phyloP scores from a whole-genome alignment of 2,113 vertebrate species.

The Grammomys surdaster region DNA sequence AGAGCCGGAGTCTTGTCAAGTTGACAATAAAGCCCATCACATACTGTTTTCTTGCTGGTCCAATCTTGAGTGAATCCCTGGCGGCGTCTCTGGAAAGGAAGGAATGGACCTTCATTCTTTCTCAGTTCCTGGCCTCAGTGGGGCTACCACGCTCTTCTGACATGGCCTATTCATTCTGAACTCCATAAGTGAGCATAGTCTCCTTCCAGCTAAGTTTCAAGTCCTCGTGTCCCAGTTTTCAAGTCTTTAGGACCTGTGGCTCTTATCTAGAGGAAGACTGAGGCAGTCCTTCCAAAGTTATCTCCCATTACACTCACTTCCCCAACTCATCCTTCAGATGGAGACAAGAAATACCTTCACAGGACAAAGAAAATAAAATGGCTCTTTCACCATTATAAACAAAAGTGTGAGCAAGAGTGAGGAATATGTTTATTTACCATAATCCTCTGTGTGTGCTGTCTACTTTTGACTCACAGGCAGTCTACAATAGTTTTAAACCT shows the following conservation, averaged over 20 bases:
- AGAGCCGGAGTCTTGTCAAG: not conserved
- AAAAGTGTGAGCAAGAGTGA: not conserved
- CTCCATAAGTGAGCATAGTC: not conserved
- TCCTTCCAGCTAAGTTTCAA: not conserved
- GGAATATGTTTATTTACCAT: not conserved
- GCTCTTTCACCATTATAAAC: not conserved
- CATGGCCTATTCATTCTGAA: not conserved
- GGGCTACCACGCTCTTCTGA: not conserved
- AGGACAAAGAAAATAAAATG: not conserved
- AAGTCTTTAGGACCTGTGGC: not conserved
- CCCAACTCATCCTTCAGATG: not conserved
- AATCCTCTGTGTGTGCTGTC: not conserved
- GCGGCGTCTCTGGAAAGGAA: not conserved
- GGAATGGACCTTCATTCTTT: not conserved
- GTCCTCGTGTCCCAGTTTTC: not conserved
- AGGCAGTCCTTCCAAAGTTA: not conserved
- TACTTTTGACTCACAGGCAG: not conserved
- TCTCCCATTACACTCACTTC: not conserved
- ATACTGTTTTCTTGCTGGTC: not conserved
- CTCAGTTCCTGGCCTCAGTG: not conserved
- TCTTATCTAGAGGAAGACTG: not conserved
- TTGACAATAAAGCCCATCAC: not conserved
- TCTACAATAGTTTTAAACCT: not conserved
- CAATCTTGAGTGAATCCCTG: not conserved
- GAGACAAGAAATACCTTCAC: not conserved